These are phyloP conservation scores for Ips nitidus DNA, from an alignment of 1,140 invertebrate genomes.

Conservation along the genomic window DNA sequence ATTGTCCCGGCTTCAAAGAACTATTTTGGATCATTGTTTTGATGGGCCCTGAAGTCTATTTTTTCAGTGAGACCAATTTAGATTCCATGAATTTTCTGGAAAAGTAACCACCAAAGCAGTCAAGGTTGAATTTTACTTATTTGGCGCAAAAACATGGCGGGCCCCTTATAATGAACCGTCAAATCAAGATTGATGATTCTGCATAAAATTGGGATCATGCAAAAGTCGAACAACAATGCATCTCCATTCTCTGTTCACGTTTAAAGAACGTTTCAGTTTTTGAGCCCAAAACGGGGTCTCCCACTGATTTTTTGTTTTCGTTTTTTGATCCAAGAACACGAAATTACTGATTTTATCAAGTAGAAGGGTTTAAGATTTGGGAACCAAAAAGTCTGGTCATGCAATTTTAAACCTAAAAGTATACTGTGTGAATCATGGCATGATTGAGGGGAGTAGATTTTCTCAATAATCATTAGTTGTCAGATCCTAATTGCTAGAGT, in stretches of 20 bases:
- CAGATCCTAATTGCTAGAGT: too few relatives aligned
- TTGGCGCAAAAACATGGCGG: constrained; percentile 4
- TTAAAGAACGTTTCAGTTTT: neutral
- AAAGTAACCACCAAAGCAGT: neutral
- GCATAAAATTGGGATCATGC: constrained; percentile 6
- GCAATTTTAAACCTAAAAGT: too few relatives aligned
- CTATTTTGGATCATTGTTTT: constrained; percentile 15
- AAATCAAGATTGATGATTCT: constrained; percentile 19
- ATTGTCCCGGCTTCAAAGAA: constrained; percentile 8
- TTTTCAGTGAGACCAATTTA: neutral
- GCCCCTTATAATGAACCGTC: constrained; percentile 7
- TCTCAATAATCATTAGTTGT: too few relatives aligned
- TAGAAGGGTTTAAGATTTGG: too few relatives aligned
- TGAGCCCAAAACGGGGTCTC: neutral
- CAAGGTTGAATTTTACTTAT: too few relatives aligned
- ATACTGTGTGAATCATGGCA: too few relatives aligned
- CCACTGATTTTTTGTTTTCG: neutral
- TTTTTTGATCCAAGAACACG: too few relatives aligned
- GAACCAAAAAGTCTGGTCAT: too few relatives aligned
- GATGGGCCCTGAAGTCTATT: neutral
- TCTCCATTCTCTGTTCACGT: constrained; percentile 1
- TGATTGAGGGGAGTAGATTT: too few relatives aligned
- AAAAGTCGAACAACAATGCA: constrained; percentile 1
- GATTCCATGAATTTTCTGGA: constrained; percentile 8
- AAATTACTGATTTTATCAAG: too few relatives aligned